Evolutionary conservation across 2,888 invertebrate genomes (phyloP).

Genomic region (Aelia acuminata): DNA sequence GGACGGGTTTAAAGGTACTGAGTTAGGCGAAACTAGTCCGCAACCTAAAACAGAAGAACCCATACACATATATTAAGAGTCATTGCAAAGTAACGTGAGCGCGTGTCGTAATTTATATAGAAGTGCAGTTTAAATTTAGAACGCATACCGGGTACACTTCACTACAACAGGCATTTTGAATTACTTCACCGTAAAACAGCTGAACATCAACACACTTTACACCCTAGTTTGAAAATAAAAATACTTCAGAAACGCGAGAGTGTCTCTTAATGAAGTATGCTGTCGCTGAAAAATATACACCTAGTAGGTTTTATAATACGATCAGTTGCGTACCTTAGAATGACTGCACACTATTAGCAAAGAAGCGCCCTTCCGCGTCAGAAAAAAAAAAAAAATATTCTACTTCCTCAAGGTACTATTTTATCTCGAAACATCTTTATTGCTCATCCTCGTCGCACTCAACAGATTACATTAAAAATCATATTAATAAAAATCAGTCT

Average conservation of each 20-base stretch:
- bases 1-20: background rate
- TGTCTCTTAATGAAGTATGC: background rate
- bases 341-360: too few species aligned
- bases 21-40: background rate
- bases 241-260: background rate
- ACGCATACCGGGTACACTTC: background rate
- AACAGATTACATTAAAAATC: too few species aligned
- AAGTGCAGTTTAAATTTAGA: background rate
- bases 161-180: background rate
- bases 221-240: background rate
- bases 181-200: background rate
- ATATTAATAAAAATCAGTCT: too few species aligned
- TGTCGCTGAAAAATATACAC: too few species aligned
- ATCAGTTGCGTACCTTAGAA: too few species aligned
- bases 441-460: too few species aligned
- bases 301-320: too few species aligned
- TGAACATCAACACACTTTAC: background rate
- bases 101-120: slow-evolving; percentile 3
- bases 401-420: too few species aligned
- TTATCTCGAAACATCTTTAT: too few species aligned
- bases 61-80: slow-evolving; percentile 27
- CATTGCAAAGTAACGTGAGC: slow-evolving; percentile 1
- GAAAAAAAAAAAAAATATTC: too few species aligned
- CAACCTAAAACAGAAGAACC: slow-evolving; percentile 14
- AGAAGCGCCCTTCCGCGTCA: too few species aligned